Base-by-base conservation (phyloP, 1,140 invertebrate species). In the Drosophila quadrilineata region DNA sequence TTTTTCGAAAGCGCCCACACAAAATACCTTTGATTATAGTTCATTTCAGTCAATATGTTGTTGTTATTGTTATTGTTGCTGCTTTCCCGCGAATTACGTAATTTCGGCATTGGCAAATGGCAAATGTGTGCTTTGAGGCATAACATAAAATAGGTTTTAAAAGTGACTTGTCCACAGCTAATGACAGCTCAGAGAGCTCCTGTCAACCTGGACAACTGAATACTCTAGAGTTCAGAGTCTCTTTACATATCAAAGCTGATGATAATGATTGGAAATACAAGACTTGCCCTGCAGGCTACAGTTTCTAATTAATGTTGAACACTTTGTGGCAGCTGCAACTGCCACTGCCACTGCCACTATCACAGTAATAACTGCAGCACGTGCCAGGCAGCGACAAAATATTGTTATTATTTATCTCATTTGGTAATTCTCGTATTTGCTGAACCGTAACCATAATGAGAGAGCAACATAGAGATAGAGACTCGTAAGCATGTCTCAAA, bases 1-100 rank as follows among this genome's bases (percentile, higher is more conserved):
- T 68, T 68, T 63, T 68, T 56, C 57, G 19, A 10, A 14, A 48
- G 49, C 12, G 21, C 12, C 49, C 28, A 29, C 43, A 59, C 19
- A 21, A 60, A 46, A 48, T 46, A 21, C 57, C 58, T 62, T 56
- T 63, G 59, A 57, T 64, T 64, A 57, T 64, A 38, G 48, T 41
- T 59, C 63, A 53, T 36, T 46, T 48, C 8, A 28, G 50, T 21
- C 21, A 26, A 36, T 40, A 35, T 59, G 63, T 53, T 65, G 28
- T 24, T 33, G 17, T 33, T 57, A 35, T 48, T 65, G 53, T 64
- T 70, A 36, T 49, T 69, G 43, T 31, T 40, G 52, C 52, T 66
- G 40, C 60, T 33, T 72, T 31, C 31, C 16, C 21, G 58, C 43
- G 66, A 48, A 56, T 71, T 75, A 65, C 57, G 56, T 68, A 72